Evolutionary conservation across 1,140 invertebrate species (phyloP), one percentile per base, ranked within the genome.

Genomic region (Megalonaias nervosa): DNA sequence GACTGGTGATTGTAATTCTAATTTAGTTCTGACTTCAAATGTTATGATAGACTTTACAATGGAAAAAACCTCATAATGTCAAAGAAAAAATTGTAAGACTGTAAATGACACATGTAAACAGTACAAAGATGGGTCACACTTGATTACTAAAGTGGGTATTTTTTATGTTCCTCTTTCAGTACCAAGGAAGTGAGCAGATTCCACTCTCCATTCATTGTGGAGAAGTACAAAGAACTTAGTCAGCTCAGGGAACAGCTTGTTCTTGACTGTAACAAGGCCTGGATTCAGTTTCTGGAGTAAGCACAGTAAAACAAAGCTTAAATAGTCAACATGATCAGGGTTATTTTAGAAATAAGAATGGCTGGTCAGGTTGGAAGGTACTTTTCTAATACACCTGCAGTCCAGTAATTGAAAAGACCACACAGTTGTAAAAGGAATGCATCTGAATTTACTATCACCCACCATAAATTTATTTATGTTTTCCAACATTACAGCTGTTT

Each of bases 151-250:
- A 9, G 38, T 48, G 0, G n/a, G n/a, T 48, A 5, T 48, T 48
- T 48, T 48, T 6, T 48, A 48, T 56, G 64, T 21, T 71, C 5
- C 26, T 66, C 60, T 80, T 83, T 15, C 81, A 91, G 90, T 74
- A 91, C 91, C 58, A 92, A 91, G 78, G 82, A 84, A 60, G 86
- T 90, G 66, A 85, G 85, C 48, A 76, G 92, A 23, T 92, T 91
- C 74, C 88, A 89, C 62, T 83, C 89, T 15, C 89, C 90, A 55
- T 88, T 90, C 80, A 87, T 91, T 58, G 85, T 84, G 23, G 78
- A 84, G 31, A 85, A 87, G 19, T 89, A 85, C 64, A 82, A 81
- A 21, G 71, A 84, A 61, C 69, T 92, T 70, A 86, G 85, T 72
- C 87, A 89, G 68, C 72, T 88, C 16, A 79, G 86, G 81, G 91